A percentile compares a stretch with the other conserved stretches of the same genome.
phyloP scores from a whole-genome alignment of 1,140 invertebrate genomes.

The Leguminivora glycinivorella region DNA sequence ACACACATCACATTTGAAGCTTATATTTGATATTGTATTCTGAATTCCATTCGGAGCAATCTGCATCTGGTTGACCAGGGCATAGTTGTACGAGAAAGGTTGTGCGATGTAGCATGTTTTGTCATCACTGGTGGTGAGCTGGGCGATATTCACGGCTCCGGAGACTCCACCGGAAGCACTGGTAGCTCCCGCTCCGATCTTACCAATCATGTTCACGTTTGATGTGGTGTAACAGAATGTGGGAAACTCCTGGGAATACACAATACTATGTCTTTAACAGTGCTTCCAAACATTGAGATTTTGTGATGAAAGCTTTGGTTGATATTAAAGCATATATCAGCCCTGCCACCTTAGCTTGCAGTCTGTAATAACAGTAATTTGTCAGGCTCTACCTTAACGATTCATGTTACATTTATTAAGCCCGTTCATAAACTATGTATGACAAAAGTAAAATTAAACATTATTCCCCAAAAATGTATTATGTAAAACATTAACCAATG shows the following conservation, averaged over 20 bases:
- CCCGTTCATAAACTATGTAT: neutral
- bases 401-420: neutral
- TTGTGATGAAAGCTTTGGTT: neutral
- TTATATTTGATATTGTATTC: slow-evolving; percentile 87
- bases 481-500: too few relatives aligned
- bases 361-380: slow-evolving; percentile 10
- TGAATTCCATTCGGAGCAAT: slow-evolving; percentile 80
- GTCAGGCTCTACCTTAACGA: slow-evolving; percentile 7
- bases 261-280: slow-evolving; percentile 6
- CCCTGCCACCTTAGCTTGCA: slow-evolving; percentile 11
- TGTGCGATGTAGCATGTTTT: slow-evolving; percentile 85
- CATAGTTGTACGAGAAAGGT: slow-evolving; percentile 86
- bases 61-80: slow-evolving; percentile 82
- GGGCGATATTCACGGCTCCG: slow-evolving; percentile 82
- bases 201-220: slow-evolving; percentile 84
- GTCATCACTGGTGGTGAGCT: slow-evolving; percentile 81
- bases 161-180: slow-evolving; percentile 69
- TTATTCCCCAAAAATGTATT: neutral
- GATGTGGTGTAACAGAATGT: slow-evolving; percentile 83
- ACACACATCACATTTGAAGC: slow-evolving; percentile 92
- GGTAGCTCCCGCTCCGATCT: slow-evolving; percentile 77
- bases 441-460: neutral
- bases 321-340: neutral
- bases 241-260: slow-evolving; percentile 79
- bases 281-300: neutral